Base-by-base conservation (phyloP, 2,888 invertebrate genomes). In the Euproctis similis region DNA sequence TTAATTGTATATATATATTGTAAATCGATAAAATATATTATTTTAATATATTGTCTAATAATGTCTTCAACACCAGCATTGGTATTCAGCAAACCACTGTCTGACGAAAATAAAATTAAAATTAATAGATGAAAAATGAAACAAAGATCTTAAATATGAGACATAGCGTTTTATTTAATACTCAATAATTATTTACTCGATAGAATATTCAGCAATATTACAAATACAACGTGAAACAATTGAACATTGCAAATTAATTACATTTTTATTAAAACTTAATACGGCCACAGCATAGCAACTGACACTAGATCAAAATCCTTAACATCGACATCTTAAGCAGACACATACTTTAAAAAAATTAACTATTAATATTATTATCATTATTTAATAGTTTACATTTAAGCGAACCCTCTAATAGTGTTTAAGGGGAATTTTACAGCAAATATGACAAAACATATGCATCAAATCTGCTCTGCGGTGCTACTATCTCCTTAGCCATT, bases 221-320 rank as follows among this genome's bases (percentile, higher is more conserved):
- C 74, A 82, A 82, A 82, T 81, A 84, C 80, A 84, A 84, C 82
- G 69, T 72, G 72, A 80, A 84, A 80, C 71, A 75, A 78, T 74
- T 52, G 62, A 77, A 78, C 63, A 68, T 66, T 60, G 84, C 84
- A 82, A 84, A 69, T 65, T 58, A 78, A 71, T 59, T 46, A 14
- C 23, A 14, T 29, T 48, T 61, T 61, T 64, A 68, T 67, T 62
- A 42, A 80, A 81, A 81, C 82, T 77, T 80, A 81, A 80, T 77
- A 77, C 53, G 46, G n/a, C n/a, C n/a, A 59, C 51, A 72, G 69
- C 74, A 51, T 63, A 67, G 72, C 73, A 67, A 71, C 68, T 56
- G 56, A 65, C 39, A 58, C 56, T 65, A 71, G 64, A 65, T 56
- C 36, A 36, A 52, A 55, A 55, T 39, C 35, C 57, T 65, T 68